phyloP scores from a whole-genome alignment of 2,113 vertebrate species.

The Rattus rattus region DNA sequence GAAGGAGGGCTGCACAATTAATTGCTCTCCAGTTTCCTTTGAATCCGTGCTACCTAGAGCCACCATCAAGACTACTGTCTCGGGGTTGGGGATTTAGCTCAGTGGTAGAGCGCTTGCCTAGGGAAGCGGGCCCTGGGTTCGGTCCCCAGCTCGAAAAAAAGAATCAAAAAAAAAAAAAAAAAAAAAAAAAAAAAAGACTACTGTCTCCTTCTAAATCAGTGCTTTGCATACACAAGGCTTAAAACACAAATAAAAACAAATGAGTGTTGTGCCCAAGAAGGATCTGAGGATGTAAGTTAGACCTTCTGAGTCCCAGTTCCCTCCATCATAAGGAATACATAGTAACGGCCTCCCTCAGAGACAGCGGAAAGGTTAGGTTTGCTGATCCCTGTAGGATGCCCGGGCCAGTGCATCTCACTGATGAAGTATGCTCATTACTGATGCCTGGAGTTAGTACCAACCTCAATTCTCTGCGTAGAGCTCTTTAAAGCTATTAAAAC shows the following conservation, averaged over 20 bases:
- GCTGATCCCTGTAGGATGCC: background rate
- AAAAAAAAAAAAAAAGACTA: too few species aligned
- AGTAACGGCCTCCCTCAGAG: background rate
- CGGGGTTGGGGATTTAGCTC: too few species aligned
- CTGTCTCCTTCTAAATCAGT: background rate
- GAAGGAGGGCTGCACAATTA: background rate
- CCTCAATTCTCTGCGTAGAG: background rate
- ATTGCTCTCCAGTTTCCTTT: background rate
- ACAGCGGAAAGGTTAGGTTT: background rate
- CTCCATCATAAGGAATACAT: background rate
- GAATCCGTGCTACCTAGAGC: background rate
- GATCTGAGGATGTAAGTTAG: background rate
- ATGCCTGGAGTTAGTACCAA: background rate
- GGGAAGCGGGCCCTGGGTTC: too few species aligned
- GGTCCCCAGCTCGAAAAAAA: too few species aligned
- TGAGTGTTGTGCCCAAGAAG: background rate
- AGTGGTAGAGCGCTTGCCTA: too few species aligned
- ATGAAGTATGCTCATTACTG: background rate
- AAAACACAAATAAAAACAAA: conserved; percentile 52
- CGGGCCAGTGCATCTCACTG: background rate
- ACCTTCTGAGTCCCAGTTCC: background rate
- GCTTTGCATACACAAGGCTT: background rate
- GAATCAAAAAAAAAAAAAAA: too few species aligned
- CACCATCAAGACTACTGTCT: background rate
- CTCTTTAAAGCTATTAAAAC: background rate